Conservation (phyloP, 2,113 vertebrate genomes). For the Atractosteus spatula region DNA sequence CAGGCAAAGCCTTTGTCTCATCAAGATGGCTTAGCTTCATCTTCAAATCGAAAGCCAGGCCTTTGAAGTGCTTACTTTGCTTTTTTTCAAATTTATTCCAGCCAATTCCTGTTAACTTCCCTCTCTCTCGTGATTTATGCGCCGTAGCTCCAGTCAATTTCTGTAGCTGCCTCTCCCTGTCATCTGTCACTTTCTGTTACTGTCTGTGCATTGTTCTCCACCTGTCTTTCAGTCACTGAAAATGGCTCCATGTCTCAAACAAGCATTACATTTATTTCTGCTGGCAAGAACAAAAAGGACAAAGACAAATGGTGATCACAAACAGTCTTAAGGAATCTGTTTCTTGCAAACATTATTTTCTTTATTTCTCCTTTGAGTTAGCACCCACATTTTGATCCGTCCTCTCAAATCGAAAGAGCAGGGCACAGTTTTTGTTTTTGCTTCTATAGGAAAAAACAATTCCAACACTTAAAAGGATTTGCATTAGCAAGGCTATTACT, state of each 20-base stretch:
- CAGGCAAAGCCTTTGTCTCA: background rate
- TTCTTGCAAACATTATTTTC: no score
- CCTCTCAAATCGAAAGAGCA: no score
- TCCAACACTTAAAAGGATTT: no score
- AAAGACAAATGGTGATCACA: no score
- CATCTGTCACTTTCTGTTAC: background rate
- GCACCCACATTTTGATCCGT: no score
- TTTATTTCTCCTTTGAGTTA: no score
- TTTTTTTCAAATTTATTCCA: background rate
- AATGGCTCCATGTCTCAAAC: background rate
- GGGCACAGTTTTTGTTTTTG: no score
- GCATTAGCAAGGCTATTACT: no score
- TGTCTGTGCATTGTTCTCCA: background rate
- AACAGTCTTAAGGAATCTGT: no score
- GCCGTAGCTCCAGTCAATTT: background rate
- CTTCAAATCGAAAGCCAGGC: background rate
- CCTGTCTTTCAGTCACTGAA: background rate
- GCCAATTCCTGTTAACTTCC: background rate
- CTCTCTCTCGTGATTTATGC: background rate
- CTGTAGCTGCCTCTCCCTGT: background rate
- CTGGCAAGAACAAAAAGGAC: no score
- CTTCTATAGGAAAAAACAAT: no score
- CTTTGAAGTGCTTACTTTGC: background rate
- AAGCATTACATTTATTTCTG: no score
- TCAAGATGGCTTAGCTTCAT: background rate